Percentiles rank a stretch among this genome's conserved stretches.
phyloP scores from a whole-genome alignment of 2,113 vertebrate species.

The Sapajus apella region DNA sequence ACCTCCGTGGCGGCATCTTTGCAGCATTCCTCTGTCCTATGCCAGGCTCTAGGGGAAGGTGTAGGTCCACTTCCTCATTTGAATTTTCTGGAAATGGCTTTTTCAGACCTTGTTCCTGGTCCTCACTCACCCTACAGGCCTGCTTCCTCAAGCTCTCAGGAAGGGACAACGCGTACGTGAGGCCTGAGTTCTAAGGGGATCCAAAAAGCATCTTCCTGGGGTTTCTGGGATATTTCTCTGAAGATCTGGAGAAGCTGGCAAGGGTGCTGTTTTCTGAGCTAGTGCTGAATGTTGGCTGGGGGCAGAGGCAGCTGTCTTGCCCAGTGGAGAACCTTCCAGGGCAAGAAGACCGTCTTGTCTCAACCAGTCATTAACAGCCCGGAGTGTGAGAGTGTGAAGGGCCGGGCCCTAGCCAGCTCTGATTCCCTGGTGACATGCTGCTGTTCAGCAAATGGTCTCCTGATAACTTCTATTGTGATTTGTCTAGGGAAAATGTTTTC shows the following conservation, averaged over 20 bases:
- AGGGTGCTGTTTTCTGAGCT: conserved; percentile 70
- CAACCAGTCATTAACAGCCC: background rate
- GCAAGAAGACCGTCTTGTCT: background rate
- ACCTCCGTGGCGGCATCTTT: rapidly evolving
- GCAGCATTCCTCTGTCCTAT: background rate
- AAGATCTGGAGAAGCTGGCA: background rate
- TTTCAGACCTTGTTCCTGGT: background rate
- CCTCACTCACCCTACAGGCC: background rate
- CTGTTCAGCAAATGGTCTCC: background rate
- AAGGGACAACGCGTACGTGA: background rate
- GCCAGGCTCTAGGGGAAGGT: background rate
- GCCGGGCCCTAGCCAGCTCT: background rate
- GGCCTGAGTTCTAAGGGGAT: background rate
- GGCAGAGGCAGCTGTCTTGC: background rate
- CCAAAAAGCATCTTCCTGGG: background rate
- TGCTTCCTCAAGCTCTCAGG: background rate
- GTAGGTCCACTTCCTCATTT: background rate
- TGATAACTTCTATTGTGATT: conserved; percentile 8
- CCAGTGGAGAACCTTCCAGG: background rate
- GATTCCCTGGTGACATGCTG: background rate
- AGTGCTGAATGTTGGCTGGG: conserved; percentile 53
- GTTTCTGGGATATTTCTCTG: background rate
- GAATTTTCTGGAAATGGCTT: background rate
- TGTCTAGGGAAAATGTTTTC: background rate
- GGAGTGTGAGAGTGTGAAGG: conserved; percentile 40